These are phyloP conservation scores for Balaenoptera acutorostrata DNA, from an alignment of 2,113 vertebrate genomes.

Conservation along the genomic window DNA sequence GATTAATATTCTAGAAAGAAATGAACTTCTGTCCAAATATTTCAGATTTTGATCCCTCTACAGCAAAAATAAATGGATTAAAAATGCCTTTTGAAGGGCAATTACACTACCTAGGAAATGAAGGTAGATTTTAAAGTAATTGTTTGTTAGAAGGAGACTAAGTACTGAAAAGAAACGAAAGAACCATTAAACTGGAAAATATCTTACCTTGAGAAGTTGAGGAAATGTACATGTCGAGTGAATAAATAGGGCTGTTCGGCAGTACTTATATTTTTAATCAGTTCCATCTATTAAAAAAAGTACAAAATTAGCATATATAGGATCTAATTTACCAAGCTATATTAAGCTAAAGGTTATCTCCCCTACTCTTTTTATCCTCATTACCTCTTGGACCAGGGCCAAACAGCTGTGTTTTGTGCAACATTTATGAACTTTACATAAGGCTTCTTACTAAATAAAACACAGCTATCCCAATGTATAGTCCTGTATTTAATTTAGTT, in stretches of 20 bases:
- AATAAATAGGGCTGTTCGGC: slow-evolving; percentile 97
- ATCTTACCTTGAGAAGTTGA: slow-evolving; percentile 97
- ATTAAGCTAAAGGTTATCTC: neutral
- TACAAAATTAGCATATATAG: slow-evolving; percentile 64
- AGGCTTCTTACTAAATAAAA: neutral
- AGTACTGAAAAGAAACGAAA: neutral
- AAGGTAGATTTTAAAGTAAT: neutral
- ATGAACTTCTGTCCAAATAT: slow-evolving; percentile 18
- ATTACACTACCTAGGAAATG: neutral
- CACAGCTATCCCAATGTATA: neutral
- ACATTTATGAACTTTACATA: neutral
- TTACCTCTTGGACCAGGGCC: neutral
- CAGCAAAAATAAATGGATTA: neutral
- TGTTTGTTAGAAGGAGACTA: neutral
- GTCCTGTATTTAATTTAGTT: neutral
- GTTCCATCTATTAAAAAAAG: slow-evolving; percentile 89
- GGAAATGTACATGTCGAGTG: slow-evolving; percentile 98
- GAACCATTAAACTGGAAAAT: slow-evolving; percentile 42
- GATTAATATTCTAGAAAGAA: neutral
- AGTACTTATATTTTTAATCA: slow-evolving; percentile 97
- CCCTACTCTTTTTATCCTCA: neutral
- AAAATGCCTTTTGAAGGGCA: slow-evolving; percentile 1
- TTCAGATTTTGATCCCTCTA: neutral
- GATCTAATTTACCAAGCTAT: slow-evolving; percentile 55
- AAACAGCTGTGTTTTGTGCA: neutral